phyloP scores from a whole-genome alignment of 2,888 invertebrate genomes.

The Amphimallon solstitiale region DNA sequence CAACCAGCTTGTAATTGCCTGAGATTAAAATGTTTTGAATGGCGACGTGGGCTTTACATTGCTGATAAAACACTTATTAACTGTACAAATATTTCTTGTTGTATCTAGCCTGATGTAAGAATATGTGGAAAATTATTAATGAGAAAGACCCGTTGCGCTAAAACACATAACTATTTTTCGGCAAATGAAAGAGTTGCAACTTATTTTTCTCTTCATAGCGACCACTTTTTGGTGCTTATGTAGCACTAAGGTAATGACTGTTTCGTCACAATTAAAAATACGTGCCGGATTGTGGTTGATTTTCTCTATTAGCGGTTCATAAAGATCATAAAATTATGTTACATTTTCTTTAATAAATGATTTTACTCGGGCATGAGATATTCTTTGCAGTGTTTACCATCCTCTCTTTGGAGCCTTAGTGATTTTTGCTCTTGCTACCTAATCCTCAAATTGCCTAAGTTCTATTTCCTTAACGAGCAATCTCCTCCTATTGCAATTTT shows the following conservation, averaged over 20 bases:
- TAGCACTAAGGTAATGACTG: conserved; percentile 37
- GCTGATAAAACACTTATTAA: conserved; percentile 32
- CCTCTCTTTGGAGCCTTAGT: too few relatives aligned
- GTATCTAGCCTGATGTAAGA: conserved; percentile 28
- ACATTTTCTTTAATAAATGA: too few relatives aligned
- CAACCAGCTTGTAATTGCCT: too few relatives aligned
- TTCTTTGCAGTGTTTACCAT: conserved; percentile 14
- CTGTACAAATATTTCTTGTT: conserved; percentile 34
- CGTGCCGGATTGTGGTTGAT: neutral
- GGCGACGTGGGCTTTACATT: conserved; percentile 27
- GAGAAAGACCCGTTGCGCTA: conserved; percentile 36
- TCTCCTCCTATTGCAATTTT: too few relatives aligned
- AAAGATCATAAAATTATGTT: conserved; percentile 23
- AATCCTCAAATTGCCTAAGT: too few relatives aligned
- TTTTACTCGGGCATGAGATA: too few relatives aligned
- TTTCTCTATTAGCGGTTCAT: conserved; percentile 26
- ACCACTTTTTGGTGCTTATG: conserved; percentile 36
- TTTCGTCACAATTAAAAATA: conserved; percentile 38
- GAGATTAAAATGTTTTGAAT: too few relatives aligned
- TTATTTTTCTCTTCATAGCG: conserved; percentile 28
- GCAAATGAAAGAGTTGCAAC: conserved; percentile 35
- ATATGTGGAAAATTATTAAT: conserved; percentile 5
- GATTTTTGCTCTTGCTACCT: too few relatives aligned
- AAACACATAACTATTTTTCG: conserved; percentile 31
- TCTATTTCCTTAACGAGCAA: too few relatives aligned